Conservation (phyloP, 2,113 vertebrate species). For the Tautogolabrus adspersus region DNA sequence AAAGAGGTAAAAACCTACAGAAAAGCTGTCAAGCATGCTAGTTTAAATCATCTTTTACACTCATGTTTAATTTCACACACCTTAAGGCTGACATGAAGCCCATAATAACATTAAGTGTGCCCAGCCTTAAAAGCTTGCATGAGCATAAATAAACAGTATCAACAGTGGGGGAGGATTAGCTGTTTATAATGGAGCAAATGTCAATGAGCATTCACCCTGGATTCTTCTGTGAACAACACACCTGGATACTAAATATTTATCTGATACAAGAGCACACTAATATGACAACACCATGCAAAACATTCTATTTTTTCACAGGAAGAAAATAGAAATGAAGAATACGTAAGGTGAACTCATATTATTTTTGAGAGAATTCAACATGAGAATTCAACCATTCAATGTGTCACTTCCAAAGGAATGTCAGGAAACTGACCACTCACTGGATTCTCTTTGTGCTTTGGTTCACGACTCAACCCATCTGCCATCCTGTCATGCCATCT, state of each 20-base stretch:
- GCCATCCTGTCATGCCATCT: no score
- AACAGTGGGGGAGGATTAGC: conserved; percentile 17
- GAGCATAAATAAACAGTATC: conserved; percentile 10
- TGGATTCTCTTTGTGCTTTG: no score
- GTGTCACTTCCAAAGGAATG: no score
- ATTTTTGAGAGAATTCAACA: no score
- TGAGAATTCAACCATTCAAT: no score
- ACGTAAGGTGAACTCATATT: no score
- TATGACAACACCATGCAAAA: no score
- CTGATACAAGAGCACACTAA: no score
- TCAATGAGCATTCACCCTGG: background rate
- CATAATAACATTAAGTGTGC: conserved; percentile 53
- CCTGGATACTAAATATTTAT: background rate
- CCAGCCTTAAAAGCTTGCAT: conserved; percentile 19
- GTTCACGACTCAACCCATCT: no score
- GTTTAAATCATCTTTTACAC: conserved; percentile 42
- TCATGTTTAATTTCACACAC: conserved; percentile 60
- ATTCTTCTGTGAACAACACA: conserved; percentile 6
- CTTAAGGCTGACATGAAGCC: conserved; percentile 11
- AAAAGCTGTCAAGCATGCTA: conserved; percentile 58
- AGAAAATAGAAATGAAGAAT: background rate
- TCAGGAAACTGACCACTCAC: no score
- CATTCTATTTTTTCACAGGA: background rate
- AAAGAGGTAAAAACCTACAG: conserved; percentile 52
- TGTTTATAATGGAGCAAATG: background rate